Percentiles rank a stretch among this genome's conserved stretches.
Evolutionary conservation across 37 sponge, comb jelly and placozoan genomes (phyloP).

Genomic region (Eunapius fragilis): DNA sequence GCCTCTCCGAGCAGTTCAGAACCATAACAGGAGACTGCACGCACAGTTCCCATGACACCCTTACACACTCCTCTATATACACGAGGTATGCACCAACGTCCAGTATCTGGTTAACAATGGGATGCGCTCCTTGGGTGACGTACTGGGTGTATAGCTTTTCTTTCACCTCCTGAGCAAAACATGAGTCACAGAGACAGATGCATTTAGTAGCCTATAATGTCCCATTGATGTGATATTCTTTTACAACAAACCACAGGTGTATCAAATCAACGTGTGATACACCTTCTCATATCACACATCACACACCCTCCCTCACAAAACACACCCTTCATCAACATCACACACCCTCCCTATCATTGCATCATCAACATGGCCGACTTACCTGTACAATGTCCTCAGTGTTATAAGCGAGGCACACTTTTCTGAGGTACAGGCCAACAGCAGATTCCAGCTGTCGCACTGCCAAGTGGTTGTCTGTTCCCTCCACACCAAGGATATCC

Average conservation of each 20-base stretch:
- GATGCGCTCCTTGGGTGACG: background rate
- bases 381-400: constrained; percentile 24
- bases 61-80: constrained; percentile 58
- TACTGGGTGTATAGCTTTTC: constrained; percentile 35
- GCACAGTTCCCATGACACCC: constrained; percentile 61
- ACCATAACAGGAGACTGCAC: constrained; percentile 69
- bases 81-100: background rate
- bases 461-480: constrained; percentile 23
- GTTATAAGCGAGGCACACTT: constrained; percentile 13
- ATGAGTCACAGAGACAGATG: no score
- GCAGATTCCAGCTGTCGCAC: constrained; percentile 61
- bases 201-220: no score
- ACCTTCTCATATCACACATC: background rate
- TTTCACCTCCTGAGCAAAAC: constrained; percentile 27
- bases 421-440: constrained; percentile 49
- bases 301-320: background rate
- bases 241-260: no score
- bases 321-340: no score
- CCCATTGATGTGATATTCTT: no score
- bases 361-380: no score
- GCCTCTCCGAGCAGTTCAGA: constrained; percentile 37
- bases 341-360: no score
- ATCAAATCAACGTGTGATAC: background rate
- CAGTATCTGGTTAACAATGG: constrained; percentile 1
- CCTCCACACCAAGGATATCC: constrained; percentile 14